Evolutionary conservation across 2,113 vertebrate genomes (phyloP), one percentile per base, ranked within the genome.

Genomic region (Lepus timidus): DNA sequence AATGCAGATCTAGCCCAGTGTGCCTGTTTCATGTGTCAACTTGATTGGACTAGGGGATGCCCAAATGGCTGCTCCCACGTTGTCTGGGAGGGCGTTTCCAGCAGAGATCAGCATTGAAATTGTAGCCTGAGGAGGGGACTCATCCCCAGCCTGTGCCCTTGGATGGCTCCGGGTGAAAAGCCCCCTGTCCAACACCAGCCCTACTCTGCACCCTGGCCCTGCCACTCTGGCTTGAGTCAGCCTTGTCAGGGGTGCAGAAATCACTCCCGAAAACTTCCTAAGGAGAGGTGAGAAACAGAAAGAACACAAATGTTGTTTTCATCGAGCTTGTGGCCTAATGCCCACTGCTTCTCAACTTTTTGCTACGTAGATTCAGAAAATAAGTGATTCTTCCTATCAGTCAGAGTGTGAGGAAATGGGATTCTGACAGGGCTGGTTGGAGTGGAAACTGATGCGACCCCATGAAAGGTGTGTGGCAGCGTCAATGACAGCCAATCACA

Each of bases 201-300:
- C 96, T 97, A 96, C 94, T 93, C 94, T 94, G 74, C 95, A 95
- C 95, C 95, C 68, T 27, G 70, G 88, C 97, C 96, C 85, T 95
- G 92, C 97, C 97, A 97, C 95, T 97, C 96, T 97, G 97, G 97
- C 97, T 97, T 97, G 97, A 98, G 98, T 97, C 97, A 97, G 96
- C 96, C 92, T 95, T 97, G 89, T 96, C 95, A 97, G 97, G 0
- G 96, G 94, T 96, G 94, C 94, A 98, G 98, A 97, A 97, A 96
- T 92, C 96, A 88, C 94, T 89, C 39, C 73, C 49, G 31, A 81
- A 58, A 51, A 73, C 64, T 71, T 39, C 17, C 67, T 4, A 10
- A 70, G 65, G 51, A 89, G n/a, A 70, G 65, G 51, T 88, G n/a
- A 97, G 74, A 94, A 96, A 97, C 96, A 90, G 94, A 68, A 44